Evolutionary conservation across 2,888 invertebrate species (phyloP).

Genomic region (Meteorus colon): DNA sequence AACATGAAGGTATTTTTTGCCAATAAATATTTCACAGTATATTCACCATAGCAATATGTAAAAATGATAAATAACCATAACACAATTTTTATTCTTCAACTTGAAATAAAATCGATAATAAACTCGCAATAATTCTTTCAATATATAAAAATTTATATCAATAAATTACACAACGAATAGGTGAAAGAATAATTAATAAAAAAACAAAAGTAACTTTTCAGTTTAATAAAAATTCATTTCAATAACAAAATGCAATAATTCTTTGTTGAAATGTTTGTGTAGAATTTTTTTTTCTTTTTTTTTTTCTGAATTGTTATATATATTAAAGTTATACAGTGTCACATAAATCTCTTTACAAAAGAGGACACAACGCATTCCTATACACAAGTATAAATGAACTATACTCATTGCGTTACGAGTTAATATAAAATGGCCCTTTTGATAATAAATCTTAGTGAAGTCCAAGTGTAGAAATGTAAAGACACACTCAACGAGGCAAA

Average conservation of each 20-base stretch:
- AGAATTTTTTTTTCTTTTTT: neutral
- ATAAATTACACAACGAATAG: too few species aligned
- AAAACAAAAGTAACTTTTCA: too few species aligned
- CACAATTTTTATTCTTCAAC: too few species aligned
- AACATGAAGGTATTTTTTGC: too few species aligned
- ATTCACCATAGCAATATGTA: too few species aligned
- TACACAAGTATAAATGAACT: neutral
- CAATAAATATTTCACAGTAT: too few species aligned
- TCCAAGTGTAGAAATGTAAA: conserved; percentile 9
- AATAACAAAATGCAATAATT: neutral
- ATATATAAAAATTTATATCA: too few species aligned
- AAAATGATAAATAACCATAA: too few species aligned
- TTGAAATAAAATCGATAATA: too few species aligned
- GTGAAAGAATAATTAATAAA: too few species aligned
- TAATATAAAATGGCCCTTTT: neutral
- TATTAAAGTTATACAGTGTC: neutral
- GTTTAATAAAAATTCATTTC: too few species aligned
- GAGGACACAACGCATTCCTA: neutral
- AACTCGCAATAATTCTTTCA: too few species aligned
- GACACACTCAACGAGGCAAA: conserved; percentile 16
- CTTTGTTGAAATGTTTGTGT: neutral
- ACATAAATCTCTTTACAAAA: neutral
- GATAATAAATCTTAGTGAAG: conserved; percentile 22
- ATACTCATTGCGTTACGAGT: conserved; percentile 4
- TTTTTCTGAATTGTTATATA: neutral